Base-by-base conservation (phyloP, 2,797 vertebrate genomes). In the Psittacula echo region DNA sequence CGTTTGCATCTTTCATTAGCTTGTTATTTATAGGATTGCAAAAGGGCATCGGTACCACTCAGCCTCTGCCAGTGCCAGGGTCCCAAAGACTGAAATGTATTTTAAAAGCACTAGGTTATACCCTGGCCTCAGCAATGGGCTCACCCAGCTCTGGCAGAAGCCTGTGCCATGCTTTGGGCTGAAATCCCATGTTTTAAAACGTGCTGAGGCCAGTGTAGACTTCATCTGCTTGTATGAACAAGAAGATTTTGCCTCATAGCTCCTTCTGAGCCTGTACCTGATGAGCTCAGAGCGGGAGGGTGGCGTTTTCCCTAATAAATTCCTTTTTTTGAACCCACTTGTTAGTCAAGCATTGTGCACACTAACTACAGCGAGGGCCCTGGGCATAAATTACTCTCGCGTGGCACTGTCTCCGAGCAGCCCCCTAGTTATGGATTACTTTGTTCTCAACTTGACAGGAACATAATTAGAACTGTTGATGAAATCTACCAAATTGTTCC, bases 381-480 rank as follows among this genome's bases (percentile, higher is more conserved):
- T 94, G 96, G 98, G 98, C 98, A 98, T 98, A 98, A 98, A 98
- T 98, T 98, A 98, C 97, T 97, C 97, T 97, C 87, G 95, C 41
- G 95, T 97, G 97, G 98, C 98, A 97, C 95, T 97, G 97, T 98
- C 98, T 98, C 96, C 11, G 27, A 97, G 94, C 96, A 97, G 98
- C 98, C 97, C 97, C 97, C 97, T 97, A 98, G 98, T 99, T 99
- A 99, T 99, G 98, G 99, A 99, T 99, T 99, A 98, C 99, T 98
- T 98, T 97, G 97, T 99, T 99, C 99, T 99, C 97, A 95, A 98
- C 98, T 98, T 99, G 99, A 99, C 99, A 99, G 99, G 98, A 98
- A 99, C 99, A 99, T 99, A 99, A 99, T 99, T 99, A 99, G 98
- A 98, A 98, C 98, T 98, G 98, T 99, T 99, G 99, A 99, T 99